Conservation (phyloP, 1,140 invertebrate genomes). For the Adoxophyes honmai region DNA sequence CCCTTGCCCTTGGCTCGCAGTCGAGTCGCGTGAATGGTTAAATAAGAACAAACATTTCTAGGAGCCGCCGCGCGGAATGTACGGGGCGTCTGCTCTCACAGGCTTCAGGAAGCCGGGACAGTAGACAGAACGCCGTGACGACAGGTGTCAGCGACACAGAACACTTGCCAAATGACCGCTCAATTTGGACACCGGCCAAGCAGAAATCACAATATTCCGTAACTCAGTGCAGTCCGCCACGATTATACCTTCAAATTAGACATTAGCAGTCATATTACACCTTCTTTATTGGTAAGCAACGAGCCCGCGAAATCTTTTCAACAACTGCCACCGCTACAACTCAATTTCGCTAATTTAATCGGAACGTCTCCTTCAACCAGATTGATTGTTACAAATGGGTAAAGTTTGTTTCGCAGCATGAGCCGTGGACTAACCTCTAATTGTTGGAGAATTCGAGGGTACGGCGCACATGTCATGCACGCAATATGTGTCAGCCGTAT, state of each 20-base stretch:
- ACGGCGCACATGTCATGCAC: conserved; percentile 57
- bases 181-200: conserved; percentile 58
- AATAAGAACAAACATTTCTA: conserved; percentile 4
- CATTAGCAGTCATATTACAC: conserved; percentile 1
- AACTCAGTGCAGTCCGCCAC: conserved; percentile 30
- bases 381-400: conserved; percentile 10
- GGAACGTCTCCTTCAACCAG: neutral
- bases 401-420: conserved; percentile 1
- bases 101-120: conserved; percentile 28
- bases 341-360: conserved; percentile 3
- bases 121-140: conserved; percentile 46
- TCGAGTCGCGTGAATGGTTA: conserved; percentile 1
- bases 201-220: conserved; percentile 32
- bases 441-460: conserved; percentile 48
- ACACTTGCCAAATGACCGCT: conserved; percentile 60
- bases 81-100: conserved; percentile 21
- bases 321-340: neutral
- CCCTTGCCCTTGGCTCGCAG: conserved; percentile 28
- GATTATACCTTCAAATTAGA: conserved; percentile 4
- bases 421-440: conserved; percentile 32
- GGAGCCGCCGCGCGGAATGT: conserved; percentile 1
- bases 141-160: conserved; percentile 48
- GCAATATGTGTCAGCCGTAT: conserved; percentile 66
- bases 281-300: neutral
- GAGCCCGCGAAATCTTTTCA: neutral